phyloP scores from a whole-genome alignment of 2,888 invertebrate genomes.

The Galerucella calmariensis region DNA sequence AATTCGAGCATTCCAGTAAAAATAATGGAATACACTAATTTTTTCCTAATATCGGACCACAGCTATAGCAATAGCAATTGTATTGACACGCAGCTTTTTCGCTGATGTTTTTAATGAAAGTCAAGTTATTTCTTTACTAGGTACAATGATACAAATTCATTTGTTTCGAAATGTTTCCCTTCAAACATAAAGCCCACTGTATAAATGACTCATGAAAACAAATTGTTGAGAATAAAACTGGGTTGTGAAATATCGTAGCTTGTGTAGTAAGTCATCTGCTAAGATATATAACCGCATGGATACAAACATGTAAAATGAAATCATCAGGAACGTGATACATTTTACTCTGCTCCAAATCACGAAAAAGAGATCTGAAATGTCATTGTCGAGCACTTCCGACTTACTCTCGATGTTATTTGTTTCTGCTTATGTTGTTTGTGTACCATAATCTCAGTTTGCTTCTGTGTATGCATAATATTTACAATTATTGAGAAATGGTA shows the following conservation, averaged over 20 bases:
- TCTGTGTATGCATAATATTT: constrained; percentile 39
- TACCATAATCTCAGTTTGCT: constrained; percentile 43
- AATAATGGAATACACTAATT: no score
- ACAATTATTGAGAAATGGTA: constrained; percentile 40
- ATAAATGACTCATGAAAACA: constrained; percentile 17
- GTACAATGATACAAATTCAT: no score
- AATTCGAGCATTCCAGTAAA: no score
- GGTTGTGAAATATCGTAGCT: not conserved
- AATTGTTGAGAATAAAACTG: constrained; percentile 1
- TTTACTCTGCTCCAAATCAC: constrained; percentile 56
- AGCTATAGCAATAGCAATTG: no score
- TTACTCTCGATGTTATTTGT: constrained; percentile 51
- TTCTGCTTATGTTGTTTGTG: constrained; percentile 37
- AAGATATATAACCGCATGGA: constrained; percentile 17
- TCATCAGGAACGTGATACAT: constrained; percentile 62
- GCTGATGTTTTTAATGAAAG: no score
- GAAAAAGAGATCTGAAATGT: constrained; percentile 56
- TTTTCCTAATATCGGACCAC: no score
- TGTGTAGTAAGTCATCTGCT: constrained; percentile 17
- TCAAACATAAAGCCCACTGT: not conserved
- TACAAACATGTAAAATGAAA: constrained; percentile 59
- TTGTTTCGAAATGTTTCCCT: not conserved
- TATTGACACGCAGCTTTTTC: no score
- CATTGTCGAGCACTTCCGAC: constrained; percentile 57
- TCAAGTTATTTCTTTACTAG: no score